phyloP scores from a whole-genome alignment of 2,888 invertebrate genomes.

The Apomyelois bistriatella region DNA sequence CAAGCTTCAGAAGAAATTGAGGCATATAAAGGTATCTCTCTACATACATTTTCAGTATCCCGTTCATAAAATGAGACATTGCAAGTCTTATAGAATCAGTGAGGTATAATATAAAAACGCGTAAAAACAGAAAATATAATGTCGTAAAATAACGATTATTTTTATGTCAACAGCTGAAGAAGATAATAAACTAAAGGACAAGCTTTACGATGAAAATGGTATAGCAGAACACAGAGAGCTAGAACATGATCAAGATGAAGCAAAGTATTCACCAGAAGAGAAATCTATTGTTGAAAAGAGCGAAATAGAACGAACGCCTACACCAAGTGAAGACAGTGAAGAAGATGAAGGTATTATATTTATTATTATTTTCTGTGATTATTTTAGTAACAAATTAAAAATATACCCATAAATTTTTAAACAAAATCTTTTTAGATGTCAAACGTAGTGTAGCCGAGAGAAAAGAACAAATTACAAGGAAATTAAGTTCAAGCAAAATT shows the following conservation, averaged over 20 bases:
- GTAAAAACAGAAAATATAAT: too few species aligned
- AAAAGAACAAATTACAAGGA: conserved; percentile 87
- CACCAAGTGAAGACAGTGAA: conserved; percentile 75
- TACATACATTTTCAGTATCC: not conserved
- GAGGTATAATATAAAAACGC: too few species aligned
- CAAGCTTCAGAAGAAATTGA: conserved; percentile 77
- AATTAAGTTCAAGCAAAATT: conserved; percentile 84
- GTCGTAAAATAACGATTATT: not conserved
- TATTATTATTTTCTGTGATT: too few species aligned
- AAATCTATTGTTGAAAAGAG: conserved; percentile 85
- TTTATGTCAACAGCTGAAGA: conserved; percentile 53
- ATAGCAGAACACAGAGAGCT: conserved; percentile 57
- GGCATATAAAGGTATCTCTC: conserved; percentile 72
- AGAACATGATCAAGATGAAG: conserved; percentile 81
- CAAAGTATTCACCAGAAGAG: conserved; percentile 90
- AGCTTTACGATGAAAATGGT: conserved; percentile 56
- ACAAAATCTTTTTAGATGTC: conserved; percentile 45
- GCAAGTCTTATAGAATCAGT: too few species aligned
- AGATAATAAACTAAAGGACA: conserved; percentile 73
- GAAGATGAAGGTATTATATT: conserved; percentile 66
- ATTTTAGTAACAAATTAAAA: too few species aligned
- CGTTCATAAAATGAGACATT: not conserved
- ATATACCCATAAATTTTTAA: not conserved
- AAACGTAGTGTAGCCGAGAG: conserved; percentile 88
- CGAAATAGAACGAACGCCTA: conserved; percentile 76